phyloP scores from a whole-genome alignment of 1,140 invertebrate species.

The Caenorhabditis tropicalis region DNA sequence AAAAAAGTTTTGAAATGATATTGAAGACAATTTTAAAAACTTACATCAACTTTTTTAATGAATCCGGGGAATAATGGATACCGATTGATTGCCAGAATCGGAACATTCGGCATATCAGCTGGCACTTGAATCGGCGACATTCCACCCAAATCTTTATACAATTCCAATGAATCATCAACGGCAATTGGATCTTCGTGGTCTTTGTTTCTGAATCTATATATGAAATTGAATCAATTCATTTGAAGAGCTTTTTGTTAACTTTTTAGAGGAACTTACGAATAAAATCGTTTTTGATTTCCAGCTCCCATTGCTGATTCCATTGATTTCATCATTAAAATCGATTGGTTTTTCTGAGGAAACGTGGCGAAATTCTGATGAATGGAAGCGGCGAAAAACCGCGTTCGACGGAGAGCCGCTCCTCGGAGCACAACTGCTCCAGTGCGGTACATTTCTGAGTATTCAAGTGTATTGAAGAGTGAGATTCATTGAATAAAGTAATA shows the following conservation, averaged over 20 bases:
- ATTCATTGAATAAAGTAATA: not conserved
- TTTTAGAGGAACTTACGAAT: no score
- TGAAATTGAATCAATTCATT: no score
- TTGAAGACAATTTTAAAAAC: not conserved
- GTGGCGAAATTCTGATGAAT: not conserved
- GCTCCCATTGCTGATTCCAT: not conserved
- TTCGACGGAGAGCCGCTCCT: not conserved
- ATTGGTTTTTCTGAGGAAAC: not conserved
- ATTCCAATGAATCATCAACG: slow-evolving; percentile 12
- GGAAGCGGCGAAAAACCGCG: not conserved
- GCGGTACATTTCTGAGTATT: slow-evolving; percentile 6
- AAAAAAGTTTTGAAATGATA: not conserved
- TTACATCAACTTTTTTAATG: slow-evolving; percentile 93
- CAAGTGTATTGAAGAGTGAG: not conserved
- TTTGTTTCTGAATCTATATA: not conserved
- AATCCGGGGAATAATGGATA: slow-evolving; percentile 97
- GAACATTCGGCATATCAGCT: slow-evolving; percentile 92
- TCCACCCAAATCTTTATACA: slow-evolving; percentile 3
- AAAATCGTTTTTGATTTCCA: not conserved
- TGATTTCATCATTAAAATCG: not conserved
- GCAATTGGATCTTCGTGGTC: slow-evolving; percentile 9
- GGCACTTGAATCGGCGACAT: slow-evolving; percentile 84
- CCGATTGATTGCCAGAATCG: slow-evolving; percentile 88
- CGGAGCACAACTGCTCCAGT: not conserved
- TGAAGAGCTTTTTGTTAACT: no score